phyloP scores from a whole-genome alignment of 2,797 vertebrate species.

The Syngnathus rostellatus region DNA sequence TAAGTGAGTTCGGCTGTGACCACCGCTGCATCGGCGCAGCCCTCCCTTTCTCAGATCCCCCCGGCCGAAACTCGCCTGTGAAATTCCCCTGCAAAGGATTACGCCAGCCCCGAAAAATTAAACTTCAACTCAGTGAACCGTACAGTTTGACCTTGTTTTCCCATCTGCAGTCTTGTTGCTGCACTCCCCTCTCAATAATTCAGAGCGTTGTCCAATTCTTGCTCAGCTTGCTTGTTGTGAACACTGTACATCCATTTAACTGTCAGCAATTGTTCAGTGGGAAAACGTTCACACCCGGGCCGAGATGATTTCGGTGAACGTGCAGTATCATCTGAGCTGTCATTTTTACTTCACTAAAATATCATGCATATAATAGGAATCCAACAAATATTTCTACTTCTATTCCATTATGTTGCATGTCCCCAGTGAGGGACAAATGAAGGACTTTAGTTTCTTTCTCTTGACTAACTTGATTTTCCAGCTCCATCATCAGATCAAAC shows the following conservation, averaged over 20 bases:
- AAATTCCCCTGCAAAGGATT: too few species aligned
- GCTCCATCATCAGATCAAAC: too few species aligned
- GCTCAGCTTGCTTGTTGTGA: neutral
- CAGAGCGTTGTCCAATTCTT: neutral
- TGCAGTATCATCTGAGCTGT: neutral
- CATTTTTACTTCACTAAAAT: neutral
- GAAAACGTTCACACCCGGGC: neutral
- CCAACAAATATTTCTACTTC: neutral
- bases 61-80: too few species aligned
- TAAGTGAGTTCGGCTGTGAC: too few species aligned
- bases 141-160: neutral
- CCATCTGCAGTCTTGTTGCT: neutral
- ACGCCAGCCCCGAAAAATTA: too few species aligned
- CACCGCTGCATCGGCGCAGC: too few species aligned
- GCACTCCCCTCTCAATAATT: slow-evolving; percentile 3
- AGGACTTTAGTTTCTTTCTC: too few species aligned
- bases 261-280: slow-evolving; percentile 1
- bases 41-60: too few species aligned
- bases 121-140: neutral
- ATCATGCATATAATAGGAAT: neutral
- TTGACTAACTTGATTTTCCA: too few species aligned
- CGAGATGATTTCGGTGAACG: neutral
- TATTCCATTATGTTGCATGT: neutral
- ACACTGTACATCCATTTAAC: neutral
- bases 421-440: neutral